These are phyloP conservation scores for Lysiphlebus fabarum DNA, from an alignment of 1,140 invertebrate species.

Conservation along the genomic window DNA sequence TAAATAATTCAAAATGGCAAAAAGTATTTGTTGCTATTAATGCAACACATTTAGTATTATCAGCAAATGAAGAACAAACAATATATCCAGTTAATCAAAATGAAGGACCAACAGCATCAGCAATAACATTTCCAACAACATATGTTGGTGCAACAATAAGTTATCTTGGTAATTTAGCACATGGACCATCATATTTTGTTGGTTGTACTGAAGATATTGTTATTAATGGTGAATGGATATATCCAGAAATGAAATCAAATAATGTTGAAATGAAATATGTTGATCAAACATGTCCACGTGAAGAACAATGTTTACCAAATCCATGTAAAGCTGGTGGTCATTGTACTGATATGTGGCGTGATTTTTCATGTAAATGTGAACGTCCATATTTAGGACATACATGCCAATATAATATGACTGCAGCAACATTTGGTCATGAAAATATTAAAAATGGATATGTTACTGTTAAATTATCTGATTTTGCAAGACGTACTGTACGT, in stretches of 20 bases:
- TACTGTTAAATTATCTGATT: slow-evolving; percentile 65
- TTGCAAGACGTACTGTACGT: slow-evolving; percentile 67
- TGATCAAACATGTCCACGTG: slow-evolving; percentile 71
- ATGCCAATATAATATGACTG: slow-evolving; percentile 86
- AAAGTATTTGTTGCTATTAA: slow-evolving; percentile 84
- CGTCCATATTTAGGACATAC: slow-evolving; percentile 81
- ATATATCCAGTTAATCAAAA: slow-evolving; percentile 80
- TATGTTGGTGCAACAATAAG: slow-evolving; percentile 73
- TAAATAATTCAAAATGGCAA: slow-evolving; percentile 86
- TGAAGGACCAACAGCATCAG: slow-evolving; percentile 65
- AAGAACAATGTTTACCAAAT: slow-evolving; percentile 78
- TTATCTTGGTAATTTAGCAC: slow-evolving; percentile 65
- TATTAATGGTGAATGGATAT: slow-evolving; percentile 74
- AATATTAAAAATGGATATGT: slow-evolving; percentile 71
- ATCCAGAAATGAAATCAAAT: slow-evolving; percentile 36
- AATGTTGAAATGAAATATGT: slow-evolving; percentile 56
- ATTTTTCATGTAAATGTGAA: slow-evolving; percentile 81
- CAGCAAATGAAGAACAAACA: slow-evolving; percentile 83
- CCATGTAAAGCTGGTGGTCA: slow-evolving; percentile 81
- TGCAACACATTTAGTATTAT: slow-evolving; percentile 77
- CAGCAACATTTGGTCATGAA: slow-evolving; percentile 88
- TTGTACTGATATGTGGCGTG: slow-evolving; percentile 86
- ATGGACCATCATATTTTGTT: slow-evolving; percentile 73
- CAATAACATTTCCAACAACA: slow-evolving; percentile 77
- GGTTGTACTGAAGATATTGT: slow-evolving; percentile 90